Evolutionary conservation across 2,797 vertebrate species (phyloP).

Genomic region (Acanthornis magna): DNA sequence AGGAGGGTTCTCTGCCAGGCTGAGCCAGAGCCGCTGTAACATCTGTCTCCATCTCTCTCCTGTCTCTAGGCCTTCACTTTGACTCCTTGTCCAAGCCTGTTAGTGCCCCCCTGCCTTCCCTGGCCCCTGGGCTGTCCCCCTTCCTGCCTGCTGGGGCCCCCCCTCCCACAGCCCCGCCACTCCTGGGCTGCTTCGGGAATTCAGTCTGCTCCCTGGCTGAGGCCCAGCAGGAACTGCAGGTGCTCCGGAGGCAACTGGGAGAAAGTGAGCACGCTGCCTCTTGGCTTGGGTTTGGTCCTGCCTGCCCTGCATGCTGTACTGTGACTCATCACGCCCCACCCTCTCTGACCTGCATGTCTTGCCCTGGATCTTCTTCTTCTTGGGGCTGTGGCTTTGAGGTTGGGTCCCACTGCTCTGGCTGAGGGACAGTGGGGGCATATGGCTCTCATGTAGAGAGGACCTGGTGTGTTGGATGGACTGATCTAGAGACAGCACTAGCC

Average conservation of each 20-base stretch:
- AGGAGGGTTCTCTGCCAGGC: not conserved
- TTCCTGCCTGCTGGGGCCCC: conserved; percentile 62
- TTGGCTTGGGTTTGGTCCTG: not conserved
- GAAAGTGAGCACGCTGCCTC: conserved; percentile 75
- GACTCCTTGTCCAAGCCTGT: conserved; percentile 71
- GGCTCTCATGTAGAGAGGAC: not conserved
- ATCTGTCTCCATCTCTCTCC: conserved; percentile 19
- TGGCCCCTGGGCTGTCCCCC: conserved; percentile 59
- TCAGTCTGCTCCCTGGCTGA: conserved; percentile 84
- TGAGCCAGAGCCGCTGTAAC: not conserved
- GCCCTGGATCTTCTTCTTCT: not conserved
- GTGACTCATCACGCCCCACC: not conserved
- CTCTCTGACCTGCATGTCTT: not conserved
- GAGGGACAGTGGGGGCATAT: rapidly evolving
- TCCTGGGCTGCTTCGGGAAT: conserved; percentile 70
- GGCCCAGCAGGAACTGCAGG: conserved; percentile 91
- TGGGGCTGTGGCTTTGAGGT: not conserved
- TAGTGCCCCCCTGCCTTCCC: conserved; percentile 61
- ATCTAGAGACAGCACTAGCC: not conserved
- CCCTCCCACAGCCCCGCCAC: conserved; percentile 12
- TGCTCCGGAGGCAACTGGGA: conserved; percentile 87
- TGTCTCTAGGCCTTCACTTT: conserved; percentile 78
- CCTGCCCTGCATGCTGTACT: not conserved
- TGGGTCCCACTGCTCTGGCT: not conserved
- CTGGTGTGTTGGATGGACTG: not conserved